Evolutionary conservation across 1,140 invertebrate species (phyloP), one percentile per base, ranked within the genome.

Genomic region (Lerema accius): DNA sequence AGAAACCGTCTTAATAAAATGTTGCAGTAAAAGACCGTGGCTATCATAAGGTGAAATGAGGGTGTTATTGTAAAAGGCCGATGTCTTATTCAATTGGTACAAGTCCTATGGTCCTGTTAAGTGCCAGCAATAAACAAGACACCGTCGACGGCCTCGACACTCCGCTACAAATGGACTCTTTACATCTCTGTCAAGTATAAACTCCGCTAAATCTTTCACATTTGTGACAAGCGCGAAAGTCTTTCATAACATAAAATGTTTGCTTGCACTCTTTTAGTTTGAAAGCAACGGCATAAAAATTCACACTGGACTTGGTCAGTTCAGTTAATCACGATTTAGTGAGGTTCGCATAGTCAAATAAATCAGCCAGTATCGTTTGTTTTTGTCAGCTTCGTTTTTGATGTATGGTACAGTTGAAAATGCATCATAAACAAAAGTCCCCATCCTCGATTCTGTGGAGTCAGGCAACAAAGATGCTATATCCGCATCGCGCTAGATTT

Each of bases 81-180:
- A 58, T 45, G 53, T 58, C 53, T 45, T 58, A 58, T 46, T 46
- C 55, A 59, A 35, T 59, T 46, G 55, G 16, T 46, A 35, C 55
- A 43, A 46, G 64, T 67, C 69, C 78, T 76, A 78, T 61, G 65
- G 51, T 40, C 58, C 60, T 71, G 71, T 74, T 78, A 77, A 81
- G 68, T 73, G 67, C 65, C 59, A 16, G 55, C 65, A 69, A 78
- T 78, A 81, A 81, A 81, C 71, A 77, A 80, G 68, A 55, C 66
- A 43, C 76, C 63, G 73, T 68, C 59, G 68, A 72, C 76, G 43
- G 73, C 63, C 76, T 68, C 62, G 69, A 73, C 75, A 69, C 68
- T 71, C 71, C 73, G 67, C 63, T 75, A 78, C 71, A 78, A 78
- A 78, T 81, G 63, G 71, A 73, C 68, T 75, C 71, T 77, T 78